Conservation (phyloP, 2,797 vertebrate species). For the Acestrorhynchus altus region DNA sequence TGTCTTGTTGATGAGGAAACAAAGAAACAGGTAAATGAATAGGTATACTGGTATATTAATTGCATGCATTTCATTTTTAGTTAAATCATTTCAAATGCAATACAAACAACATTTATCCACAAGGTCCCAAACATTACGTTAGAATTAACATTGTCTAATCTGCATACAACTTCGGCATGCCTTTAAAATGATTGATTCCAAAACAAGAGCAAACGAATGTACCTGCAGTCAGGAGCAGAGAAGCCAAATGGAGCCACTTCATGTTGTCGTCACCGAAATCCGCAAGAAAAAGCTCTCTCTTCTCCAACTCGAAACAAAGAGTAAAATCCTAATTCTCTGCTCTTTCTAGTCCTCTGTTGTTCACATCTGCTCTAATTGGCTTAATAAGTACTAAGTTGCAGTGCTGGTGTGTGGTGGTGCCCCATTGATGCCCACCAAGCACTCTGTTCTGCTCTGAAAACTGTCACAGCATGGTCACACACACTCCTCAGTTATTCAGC, state of each 20-base stretch:
- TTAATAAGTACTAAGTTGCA: not conserved
- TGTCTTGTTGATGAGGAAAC: no score
- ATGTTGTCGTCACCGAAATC: slow-evolving; percentile 7
- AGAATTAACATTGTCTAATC: no score
- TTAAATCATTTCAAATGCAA: no score
- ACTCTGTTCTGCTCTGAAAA: not conserved
- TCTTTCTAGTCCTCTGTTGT: not conserved
- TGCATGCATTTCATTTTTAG: not conserved
- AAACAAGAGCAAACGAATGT: slow-evolving; percentile 1
- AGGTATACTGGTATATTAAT: not conserved
- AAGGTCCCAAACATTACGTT: no score
- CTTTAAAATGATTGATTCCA: not conserved
- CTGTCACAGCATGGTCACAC: slow-evolving; percentile 24
- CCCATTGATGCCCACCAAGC: slow-evolving; percentile 1
- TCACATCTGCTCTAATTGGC: not conserved
- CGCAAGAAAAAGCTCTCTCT: not conserved
- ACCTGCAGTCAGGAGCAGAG: slow-evolving; percentile 35
- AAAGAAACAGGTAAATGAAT: no score
- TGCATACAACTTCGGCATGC: not conserved
- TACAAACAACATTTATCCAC: no score
- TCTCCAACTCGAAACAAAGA: not conserved
- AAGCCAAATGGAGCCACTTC: slow-evolving; percentile 27
- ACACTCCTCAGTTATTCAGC: slow-evolving; percentile 6
- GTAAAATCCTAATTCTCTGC: not conserved
- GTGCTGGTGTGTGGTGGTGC: slow-evolving; percentile 4